Evolutionary conservation across 2,888 invertebrate species (phyloP).

Genomic region (Lysandra coridon): DNA sequence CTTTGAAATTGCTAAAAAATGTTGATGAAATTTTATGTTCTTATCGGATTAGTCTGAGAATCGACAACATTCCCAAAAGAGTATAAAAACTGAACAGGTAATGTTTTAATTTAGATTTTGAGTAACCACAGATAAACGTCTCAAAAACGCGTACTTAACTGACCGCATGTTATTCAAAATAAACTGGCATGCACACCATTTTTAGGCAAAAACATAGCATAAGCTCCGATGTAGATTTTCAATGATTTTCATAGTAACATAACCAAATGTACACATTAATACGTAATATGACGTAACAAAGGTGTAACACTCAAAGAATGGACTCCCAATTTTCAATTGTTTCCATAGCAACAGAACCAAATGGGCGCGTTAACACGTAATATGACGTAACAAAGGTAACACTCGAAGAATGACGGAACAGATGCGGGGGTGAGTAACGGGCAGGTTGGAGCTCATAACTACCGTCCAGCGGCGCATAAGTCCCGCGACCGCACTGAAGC

Average conservation of each 20-base stretch:
- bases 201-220: too few species aligned
- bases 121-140: too few species aligned
- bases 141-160: too few species aligned
- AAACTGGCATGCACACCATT: too few species aligned
- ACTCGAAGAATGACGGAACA: conserved; percentile 57
- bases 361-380: background rate
- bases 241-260: background rate
- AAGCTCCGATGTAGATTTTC: background rate
- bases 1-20: too few species aligned
- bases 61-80: too few species aligned
- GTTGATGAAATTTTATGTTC: too few species aligned
- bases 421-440: conserved; percentile 66
- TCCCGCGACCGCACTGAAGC: conserved; percentile 66
- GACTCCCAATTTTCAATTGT: conserved; percentile 38
- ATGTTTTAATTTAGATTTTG: too few species aligned
- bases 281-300: background rate
- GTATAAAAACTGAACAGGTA: too few species aligned
- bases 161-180: too few species aligned
- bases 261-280: background rate
- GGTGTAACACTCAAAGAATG: background rate
- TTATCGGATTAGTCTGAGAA: too few species aligned
- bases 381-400: conserved; percentile 2
- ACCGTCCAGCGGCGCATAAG: conserved; percentile 68
- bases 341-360: too few species aligned
- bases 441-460: conserved; percentile 66